phyloP scores from a whole-genome alignment of 1,140 invertebrate species.

The Homarus americanus region DNA sequence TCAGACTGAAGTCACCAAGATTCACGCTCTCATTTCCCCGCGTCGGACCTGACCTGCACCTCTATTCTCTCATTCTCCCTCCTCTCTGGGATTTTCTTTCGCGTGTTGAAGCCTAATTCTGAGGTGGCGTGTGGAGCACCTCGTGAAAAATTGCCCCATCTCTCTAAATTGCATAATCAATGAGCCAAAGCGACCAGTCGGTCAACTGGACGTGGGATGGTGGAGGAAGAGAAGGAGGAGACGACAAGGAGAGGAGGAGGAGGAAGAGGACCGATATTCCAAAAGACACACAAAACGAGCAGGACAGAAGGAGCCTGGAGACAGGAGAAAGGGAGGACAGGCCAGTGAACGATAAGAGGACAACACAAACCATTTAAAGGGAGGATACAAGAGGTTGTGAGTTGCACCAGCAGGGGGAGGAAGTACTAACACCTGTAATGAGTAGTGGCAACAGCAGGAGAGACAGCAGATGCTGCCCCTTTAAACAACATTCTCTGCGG shows the following conservation, averaged over 20 bases:
- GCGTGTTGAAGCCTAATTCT: conserved; percentile 47
- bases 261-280: too few relatives aligned
- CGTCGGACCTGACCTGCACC: not conserved
- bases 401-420: too few relatives aligned
- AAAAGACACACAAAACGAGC: too few relatives aligned
- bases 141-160: conserved; percentile 72
- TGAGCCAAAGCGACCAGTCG: conserved; percentile 36
- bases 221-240: not conserved
- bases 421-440: too few relatives aligned
- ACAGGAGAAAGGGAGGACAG: too few relatives aligned
- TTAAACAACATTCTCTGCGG: too few relatives aligned
- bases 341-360: too few relatives aligned
- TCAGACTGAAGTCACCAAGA: not conserved
- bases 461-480: too few relatives aligned
- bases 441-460: too few relatives aligned
- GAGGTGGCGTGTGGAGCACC: conserved; percentile 62
- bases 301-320: too few relatives aligned
- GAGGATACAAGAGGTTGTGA: too few relatives aligned
- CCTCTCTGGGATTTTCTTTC: not conserved
- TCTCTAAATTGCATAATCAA: conserved; percentile 73
- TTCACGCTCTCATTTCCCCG: not conserved
- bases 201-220: conserved; percentile 15
- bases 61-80: not conserved
- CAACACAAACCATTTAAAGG: too few relatives aligned
- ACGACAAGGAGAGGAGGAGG: not conserved